phyloP scores from a whole-genome alignment of 1,140 invertebrate genomes.

The roundworm (Caenorhabditis elegans) region WBcel235 BX284602.5:11850001-11850500 shows the following conservation, averaged over 20 bases:
- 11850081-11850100: background rate
- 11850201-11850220: slow-evolving; percentile 63
- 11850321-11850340: slow-evolving; percentile 66
- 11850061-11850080: no score
- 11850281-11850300: slow-evolving; percentile 98
- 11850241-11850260: slow-evolving; percentile 94
- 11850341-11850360: background rate
- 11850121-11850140: slow-evolving; percentile 93
- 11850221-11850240: slow-evolving; percentile 87
- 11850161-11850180: slow-evolving; percentile 66
- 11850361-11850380: slow-evolving; percentile 56
- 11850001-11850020: no score
- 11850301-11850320: slow-evolving; percentile 97
- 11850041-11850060: no score
- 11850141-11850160: slow-evolving; percentile 73
- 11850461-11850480: slow-evolving; percentile 56
- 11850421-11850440: slow-evolving; percentile 60
- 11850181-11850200: slow-evolving; percentile 64
- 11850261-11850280: slow-evolving; percentile 96
- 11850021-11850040: no score
- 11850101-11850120: slow-evolving; percentile 88
- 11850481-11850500: slow-evolving; percentile 59
- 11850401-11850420: slow-evolving; percentile 63
- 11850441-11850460: slow-evolving; percentile 65
- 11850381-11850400: slow-evolving; percentile 62